Conservation (phyloP, 30 jellyfish, hydroid and myxozoan genomes). For the Sanderia malayensis region DNA sequence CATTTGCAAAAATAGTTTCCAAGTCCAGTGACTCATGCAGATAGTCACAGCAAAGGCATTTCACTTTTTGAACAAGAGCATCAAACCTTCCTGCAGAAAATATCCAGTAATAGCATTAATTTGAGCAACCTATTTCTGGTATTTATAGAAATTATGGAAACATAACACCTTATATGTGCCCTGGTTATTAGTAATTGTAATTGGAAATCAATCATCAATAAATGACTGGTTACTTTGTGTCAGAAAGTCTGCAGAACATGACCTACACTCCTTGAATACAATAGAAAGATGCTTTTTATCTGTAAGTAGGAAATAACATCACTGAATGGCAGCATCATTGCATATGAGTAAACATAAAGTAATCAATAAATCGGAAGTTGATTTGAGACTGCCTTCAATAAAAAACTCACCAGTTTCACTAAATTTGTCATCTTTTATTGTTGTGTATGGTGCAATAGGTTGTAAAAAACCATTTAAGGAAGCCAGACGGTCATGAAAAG, state of each 20-base stretch:
- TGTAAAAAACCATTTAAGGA: constrained; percentile 20
- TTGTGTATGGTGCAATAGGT: constrained; percentile 13
- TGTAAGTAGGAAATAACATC: not conserved
- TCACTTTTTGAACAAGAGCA: constrained; percentile 8
- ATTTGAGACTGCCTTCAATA: too few relatives aligned
- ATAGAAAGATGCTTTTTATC: not conserved
- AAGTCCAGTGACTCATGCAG: not conserved
- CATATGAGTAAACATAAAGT: not conserved
- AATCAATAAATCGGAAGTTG: not conserved
- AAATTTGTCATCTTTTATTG: not conserved
- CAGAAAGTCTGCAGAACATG: not conserved
- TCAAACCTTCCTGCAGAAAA: constrained; percentile 12
- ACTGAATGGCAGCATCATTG: not conserved
- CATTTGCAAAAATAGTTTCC: constrained; percentile 5
- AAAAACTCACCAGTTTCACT: constrained; percentile 9
- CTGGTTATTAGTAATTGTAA: too few relatives aligned
- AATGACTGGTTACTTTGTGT: not conserved
- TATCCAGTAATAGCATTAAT: too few relatives aligned
- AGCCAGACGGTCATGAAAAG: constrained; percentile 10
- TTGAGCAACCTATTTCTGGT: too few relatives aligned
- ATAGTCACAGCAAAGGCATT: not conserved
- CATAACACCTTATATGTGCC: too few relatives aligned
- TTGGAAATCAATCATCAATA: too few relatives aligned
- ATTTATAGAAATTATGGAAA: too few relatives aligned
- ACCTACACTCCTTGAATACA: too few relatives aligned